phyloP scores from a whole-genome alignment of 2,113 vertebrate species.

The Myrmecophaga tridactyla region DNA sequence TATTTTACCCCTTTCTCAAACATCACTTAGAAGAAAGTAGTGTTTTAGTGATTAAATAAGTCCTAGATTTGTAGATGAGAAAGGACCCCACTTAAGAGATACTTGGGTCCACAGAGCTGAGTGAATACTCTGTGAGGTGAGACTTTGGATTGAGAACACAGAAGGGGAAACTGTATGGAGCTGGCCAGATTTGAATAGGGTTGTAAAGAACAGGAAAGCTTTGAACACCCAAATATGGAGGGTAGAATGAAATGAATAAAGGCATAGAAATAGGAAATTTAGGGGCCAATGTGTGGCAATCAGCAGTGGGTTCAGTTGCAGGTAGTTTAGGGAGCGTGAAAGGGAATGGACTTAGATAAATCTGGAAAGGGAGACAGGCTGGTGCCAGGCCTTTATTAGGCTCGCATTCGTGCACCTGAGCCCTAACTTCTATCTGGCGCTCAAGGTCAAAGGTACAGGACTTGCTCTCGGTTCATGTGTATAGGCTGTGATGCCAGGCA shows the following conservation, averaged over 20 bases:
- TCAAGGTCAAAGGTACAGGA: neutral
- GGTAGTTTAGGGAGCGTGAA: neutral
- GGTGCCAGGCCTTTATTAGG: neutral
- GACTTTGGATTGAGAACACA: neutral
- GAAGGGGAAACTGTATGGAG: neutral
- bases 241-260: neutral
- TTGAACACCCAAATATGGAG: neutral
- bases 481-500: neutral
- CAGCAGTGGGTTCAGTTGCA: neutral
- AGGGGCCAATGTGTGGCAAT: fast-evolving
- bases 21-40: neutral
- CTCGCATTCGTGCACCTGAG: neutral
- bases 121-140: neutral
- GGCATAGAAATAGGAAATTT: neutral
- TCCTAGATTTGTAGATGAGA: neutral
- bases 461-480: no score
- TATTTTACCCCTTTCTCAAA: neutral
- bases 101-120: neutral
- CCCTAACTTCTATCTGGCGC: neutral
- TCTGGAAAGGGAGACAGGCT: neutral
- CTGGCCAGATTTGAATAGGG: neutral
- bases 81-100: neutral
- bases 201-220: neutral
- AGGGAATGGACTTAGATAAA: neutral
- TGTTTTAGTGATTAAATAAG: neutral